phyloP scores from a whole-genome alignment of 2,888 invertebrate genomes.

The Camptogramma bilineatum region DNA sequence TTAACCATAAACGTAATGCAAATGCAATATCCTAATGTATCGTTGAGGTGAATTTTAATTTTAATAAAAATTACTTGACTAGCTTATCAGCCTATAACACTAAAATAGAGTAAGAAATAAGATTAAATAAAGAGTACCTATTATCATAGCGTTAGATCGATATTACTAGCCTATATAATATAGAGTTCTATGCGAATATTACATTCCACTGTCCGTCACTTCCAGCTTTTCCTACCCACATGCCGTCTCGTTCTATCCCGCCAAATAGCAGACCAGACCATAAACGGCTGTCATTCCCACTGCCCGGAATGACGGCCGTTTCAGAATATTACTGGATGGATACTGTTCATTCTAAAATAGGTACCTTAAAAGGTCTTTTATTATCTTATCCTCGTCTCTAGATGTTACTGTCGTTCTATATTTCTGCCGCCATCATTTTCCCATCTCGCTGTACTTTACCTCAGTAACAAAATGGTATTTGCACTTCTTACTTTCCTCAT shows the following conservation, averaged over 20 bases:
- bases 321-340: too few relatives aligned
- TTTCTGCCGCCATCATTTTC: not conserved
- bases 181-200: not conserved
- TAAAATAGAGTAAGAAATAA: too few relatives aligned
- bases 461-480: not conserved
- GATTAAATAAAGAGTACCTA: not conserved
- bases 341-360: too few relatives aligned
- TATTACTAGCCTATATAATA: too few relatives aligned
- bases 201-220: not conserved
- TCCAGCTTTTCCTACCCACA: not conserved
- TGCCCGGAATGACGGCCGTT: too few relatives aligned
- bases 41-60: not conserved
- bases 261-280: constrained; percentile 1
- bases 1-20: constrained; percentile 14
- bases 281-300: not conserved
- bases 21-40: not conserved
- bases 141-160: not conserved
- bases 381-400: not conserved
- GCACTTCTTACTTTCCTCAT: not conserved
- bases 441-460: not conserved
- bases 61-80: not conserved
- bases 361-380: too few relatives aligned
- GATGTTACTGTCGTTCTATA: not conserved
- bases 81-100: too few relatives aligned
- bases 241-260: not conserved